Base-by-base conservation (phyloP, 2,797 vertebrate genomes). In the Sebastes oblongus region DNA sequence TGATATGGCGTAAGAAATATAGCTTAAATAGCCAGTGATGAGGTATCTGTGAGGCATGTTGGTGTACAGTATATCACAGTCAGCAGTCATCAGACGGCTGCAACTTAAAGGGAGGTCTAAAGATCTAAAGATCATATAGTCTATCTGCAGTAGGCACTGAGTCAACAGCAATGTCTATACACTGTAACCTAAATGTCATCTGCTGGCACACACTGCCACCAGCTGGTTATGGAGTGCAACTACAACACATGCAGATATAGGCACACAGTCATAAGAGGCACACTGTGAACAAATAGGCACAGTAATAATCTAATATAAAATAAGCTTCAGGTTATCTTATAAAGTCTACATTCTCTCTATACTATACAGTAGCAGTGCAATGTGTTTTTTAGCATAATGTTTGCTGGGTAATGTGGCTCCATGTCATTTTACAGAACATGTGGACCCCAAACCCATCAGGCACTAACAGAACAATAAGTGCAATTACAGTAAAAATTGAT, bases 191-290 rank as follows among this genome's bases (percentile, higher is more conserved):
- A 6, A 16, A 12, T n/a, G 11, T 29, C 24, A 61, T 42, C 42
- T 69, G 36, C 64, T 60, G 39, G 52, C 65, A 46, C 18, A 82
- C 36, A 71, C 77, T 71, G 82, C 84, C 90, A 75, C 76, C 88
- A n/a, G 42, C 69, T 84, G 91, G 83, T n/a, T 6, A 12, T 50
- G 11, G n/a, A 12, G 2, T 78, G 36, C 18, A 79, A 82, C 61
- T 82, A 83, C 86, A 88, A 34, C 32, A 58, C 10, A 54, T 9
- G 18, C 29, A 75, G 12, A 25, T 14, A 65, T 1, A 74, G 39
- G 56, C 70, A 65, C 1, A 12, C 1, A 10, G 20, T 36, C 16
- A 32, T 62, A 20, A 27, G 5, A 54, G 2, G 32, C 55, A 30
- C 20, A 27, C 25, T 34, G 32, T 18, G n/a, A 52, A 55, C 46